Conservation (phyloP, 2,888 invertebrate genomes). For the Gisinianus flammeolus region DNA sequence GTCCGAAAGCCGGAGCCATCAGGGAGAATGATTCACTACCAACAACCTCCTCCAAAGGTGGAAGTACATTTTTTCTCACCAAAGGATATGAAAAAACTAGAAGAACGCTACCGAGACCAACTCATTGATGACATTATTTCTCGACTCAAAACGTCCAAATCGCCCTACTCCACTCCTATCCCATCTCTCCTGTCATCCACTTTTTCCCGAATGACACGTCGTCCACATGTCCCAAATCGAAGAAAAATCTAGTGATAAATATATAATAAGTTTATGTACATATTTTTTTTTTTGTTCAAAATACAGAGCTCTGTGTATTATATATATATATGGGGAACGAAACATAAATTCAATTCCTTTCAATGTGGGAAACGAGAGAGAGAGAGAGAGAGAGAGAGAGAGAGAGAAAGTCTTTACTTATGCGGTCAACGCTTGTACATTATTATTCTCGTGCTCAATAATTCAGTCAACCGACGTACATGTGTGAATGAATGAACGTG, state of each 20-base stretch:
- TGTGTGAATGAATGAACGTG: neutral
- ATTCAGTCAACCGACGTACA: neutral
- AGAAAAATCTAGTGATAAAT: neutral
- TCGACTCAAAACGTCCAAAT: neutral
- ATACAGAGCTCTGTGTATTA: neutral
- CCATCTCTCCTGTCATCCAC: neutral
- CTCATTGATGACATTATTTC: conserved; percentile 31
- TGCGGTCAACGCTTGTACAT: neutral
- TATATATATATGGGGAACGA: neutral
- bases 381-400: neutral
- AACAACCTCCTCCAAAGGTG: neutral
- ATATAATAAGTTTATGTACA: neutral
- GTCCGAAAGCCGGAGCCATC: neutral
- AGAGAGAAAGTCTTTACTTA: neutral
- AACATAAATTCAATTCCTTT: neutral
- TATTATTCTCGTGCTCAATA: neutral
- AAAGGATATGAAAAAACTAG: conserved; percentile 6
- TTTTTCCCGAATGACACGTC: neutral
- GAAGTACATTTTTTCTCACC: conserved; percentile 24
- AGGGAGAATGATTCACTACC: neutral
- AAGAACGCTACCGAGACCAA: conserved; percentile 8
- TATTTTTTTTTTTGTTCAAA: too few species aligned
- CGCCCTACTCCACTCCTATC: neutral
- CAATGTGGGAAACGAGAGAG: neutral
- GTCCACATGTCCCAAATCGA: too few species aligned